Evolutionary conservation across 2,113 vertebrate genomes (phyloP).

Genomic region (Spea multiplicata): DNA sequence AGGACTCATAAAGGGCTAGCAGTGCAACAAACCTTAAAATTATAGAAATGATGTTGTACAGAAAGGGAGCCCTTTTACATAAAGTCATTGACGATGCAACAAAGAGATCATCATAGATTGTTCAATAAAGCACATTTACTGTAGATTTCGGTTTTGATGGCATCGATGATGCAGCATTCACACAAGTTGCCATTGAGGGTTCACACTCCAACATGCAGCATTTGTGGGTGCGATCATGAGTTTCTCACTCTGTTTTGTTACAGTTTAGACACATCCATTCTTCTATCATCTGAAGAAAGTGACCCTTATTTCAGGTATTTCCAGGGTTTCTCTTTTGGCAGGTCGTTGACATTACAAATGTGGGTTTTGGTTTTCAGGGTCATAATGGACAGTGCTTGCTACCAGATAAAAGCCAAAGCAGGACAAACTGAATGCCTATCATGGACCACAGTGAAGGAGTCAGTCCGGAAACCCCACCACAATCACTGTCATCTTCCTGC

Average conservation of each 20-base stretch:
- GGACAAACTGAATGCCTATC: conserved; percentile 77
- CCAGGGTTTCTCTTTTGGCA: conserved; percentile 66
- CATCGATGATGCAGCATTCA: conserved; percentile 70
- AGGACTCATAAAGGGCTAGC: conserved; percentile 59
- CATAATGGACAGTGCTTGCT: conserved; percentile 79
- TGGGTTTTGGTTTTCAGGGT: conserved; percentile 70
- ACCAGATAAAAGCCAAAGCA: conserved; percentile 85
- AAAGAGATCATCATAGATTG: conserved; percentile 50
- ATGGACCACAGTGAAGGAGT: conserved; percentile 78
- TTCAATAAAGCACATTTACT: conserved; percentile 58
- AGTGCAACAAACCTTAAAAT: conserved; percentile 56
- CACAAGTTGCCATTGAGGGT: conserved; percentile 61
- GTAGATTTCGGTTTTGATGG: conserved; percentile 59
- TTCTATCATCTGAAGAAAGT: conserved; percentile 55
- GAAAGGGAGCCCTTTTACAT: conserved; percentile 69
- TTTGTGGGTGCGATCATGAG: conserved; percentile 51
- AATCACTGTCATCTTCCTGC: conserved; percentile 93
- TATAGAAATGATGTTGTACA: conserved; percentile 53
- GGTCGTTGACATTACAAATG: conserved; percentile 62
- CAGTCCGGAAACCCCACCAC: conserved; percentile 83
- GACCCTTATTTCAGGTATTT: conserved; percentile 56
- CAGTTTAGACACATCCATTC: conserved; percentile 52
- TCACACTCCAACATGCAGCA: conserved; percentile 72
- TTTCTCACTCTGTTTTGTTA: conserved; percentile 50
- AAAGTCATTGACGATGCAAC: conserved; percentile 58